Conservation (phyloP, 2,888 invertebrate genomes). For the Polia nebulosa region DNA sequence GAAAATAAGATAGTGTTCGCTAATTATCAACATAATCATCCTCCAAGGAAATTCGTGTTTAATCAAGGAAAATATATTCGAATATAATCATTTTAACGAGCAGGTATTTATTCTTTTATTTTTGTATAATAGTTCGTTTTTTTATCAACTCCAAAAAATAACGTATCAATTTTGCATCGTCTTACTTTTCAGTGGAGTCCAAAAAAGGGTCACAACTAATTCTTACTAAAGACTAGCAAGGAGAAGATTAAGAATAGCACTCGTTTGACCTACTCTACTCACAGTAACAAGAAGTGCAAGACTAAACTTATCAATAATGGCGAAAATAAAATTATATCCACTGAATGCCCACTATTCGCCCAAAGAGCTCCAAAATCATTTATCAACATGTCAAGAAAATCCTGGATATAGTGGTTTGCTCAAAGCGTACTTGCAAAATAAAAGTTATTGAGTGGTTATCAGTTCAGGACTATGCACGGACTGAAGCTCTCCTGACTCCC, state of each 20-base stretch:
- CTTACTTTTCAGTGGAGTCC: not conserved
- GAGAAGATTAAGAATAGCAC: not conserved
- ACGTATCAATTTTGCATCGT: not conserved
- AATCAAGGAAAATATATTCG: not conserved
- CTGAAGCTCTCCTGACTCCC: no score
- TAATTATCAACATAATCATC: constrained; percentile 14
- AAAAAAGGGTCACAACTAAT: not conserved
- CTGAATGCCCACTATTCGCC: no score
- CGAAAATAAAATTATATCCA: not conserved
- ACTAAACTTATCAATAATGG: not conserved
- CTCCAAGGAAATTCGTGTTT: not conserved
- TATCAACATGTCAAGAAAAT: no score
- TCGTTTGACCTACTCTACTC: not conserved
- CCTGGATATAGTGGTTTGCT: no score
- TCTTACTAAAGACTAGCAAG: not conserved
- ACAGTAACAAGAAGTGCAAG: not conserved
- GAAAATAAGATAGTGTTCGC: constrained; percentile 19
- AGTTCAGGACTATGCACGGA: no score
- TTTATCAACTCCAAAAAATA: not conserved
- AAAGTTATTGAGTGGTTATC: no score
- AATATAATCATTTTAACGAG: no score
- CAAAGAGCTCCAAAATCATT: no score
- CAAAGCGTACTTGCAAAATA: no score
- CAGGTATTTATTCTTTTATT: not conserved
- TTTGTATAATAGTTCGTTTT: not conserved